Conservation (phyloP, 2,113 vertebrate genomes). For the Chiloscyllium plagiosum region DNA sequence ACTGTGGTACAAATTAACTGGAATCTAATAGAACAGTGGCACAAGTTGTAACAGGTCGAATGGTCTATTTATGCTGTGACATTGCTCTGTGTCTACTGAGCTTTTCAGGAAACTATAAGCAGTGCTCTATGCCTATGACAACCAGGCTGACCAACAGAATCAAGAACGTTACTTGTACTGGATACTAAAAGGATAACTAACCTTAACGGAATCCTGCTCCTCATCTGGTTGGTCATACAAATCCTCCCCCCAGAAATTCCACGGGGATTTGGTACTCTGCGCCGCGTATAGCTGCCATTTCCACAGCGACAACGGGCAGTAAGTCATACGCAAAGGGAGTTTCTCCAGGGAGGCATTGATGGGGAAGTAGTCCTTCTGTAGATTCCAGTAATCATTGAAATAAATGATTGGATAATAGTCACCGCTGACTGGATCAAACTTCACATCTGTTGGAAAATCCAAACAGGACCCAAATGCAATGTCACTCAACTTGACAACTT, state of each 20-base stretch:
- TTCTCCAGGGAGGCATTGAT: slow-evolving; percentile 71
- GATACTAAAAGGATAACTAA: slow-evolving; percentile 41
- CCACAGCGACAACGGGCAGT: slow-evolving; percentile 88
- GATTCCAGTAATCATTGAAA: slow-evolving; percentile 97
- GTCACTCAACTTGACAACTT: not conserved
- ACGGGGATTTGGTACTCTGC: slow-evolving; percentile 80
- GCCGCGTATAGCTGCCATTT: slow-evolving; percentile 92
- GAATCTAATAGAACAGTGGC: not conserved
- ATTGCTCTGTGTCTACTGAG: not conserved
- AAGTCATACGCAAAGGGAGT: slow-evolving; percentile 74
- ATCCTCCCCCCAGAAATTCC: slow-evolving; percentile 88
- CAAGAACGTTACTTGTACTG: not conserved
- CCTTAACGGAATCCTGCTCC: slow-evolving; percentile 94
- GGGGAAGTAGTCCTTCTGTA: slow-evolving; percentile 89
- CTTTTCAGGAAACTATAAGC: not conserved
- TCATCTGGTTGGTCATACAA: slow-evolving; percentile 90
- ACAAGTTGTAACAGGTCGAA: not conserved
- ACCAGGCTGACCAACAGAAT: not conserved
- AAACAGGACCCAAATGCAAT: not conserved
- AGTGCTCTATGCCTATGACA: not conserved
- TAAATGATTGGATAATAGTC: slow-evolving; percentile 94
- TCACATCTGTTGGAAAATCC: slow-evolving; percentile 66
- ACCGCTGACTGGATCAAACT: slow-evolving; percentile 85
- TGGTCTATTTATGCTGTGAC: not conserved
- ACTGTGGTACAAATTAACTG: not conserved